These are phyloP conservation scores for Cassiopea andromeda DNA, from an alignment of 30 jellyfish, hydroid and myxozoan species.

Conservation along the genomic window DNA sequence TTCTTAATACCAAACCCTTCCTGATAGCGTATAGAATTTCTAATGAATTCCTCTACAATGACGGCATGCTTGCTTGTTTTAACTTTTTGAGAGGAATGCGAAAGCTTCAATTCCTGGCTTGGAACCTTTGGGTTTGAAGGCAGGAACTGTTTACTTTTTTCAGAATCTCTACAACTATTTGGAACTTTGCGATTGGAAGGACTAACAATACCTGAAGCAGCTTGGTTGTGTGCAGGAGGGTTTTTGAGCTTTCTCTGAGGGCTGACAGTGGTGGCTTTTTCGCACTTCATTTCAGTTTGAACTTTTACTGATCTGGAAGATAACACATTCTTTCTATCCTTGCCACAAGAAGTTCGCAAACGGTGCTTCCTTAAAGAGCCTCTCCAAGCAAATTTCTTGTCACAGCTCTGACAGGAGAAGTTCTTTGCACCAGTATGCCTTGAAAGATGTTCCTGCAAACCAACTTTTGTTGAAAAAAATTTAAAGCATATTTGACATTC, in stretches of 20 bases:
- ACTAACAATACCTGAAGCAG: background rate
- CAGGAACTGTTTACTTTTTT: too few species aligned
- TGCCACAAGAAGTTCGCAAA: constrained; percentile 8
- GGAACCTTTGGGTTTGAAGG: background rate
- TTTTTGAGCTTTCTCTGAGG: background rate
- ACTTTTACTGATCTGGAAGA: too few species aligned
- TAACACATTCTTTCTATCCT: background rate
- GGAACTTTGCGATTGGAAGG: background rate
- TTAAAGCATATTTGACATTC: constrained; percentile 12
- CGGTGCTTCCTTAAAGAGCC: constrained; percentile 31
- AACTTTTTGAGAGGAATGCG: background rate
- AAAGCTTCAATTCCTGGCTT: background rate
- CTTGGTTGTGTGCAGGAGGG: background rate
- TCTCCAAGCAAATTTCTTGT: constrained; percentile 17
- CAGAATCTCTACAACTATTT: too few species aligned
- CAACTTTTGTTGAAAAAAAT: background rate
- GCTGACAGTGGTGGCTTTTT: too few species aligned
- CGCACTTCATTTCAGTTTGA: too few species aligned
- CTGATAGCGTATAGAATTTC: background rate
- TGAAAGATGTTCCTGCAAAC: background rate
- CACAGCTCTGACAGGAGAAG: constrained; percentile 4
- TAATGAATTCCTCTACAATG: background rate
- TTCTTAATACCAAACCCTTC: constrained; percentile 35
- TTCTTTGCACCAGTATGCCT: constrained; percentile 21
- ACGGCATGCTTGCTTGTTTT: constrained; percentile 1